Conservation (phyloP, 2,888 invertebrate species). For the Latheticus oryzae region DNA sequence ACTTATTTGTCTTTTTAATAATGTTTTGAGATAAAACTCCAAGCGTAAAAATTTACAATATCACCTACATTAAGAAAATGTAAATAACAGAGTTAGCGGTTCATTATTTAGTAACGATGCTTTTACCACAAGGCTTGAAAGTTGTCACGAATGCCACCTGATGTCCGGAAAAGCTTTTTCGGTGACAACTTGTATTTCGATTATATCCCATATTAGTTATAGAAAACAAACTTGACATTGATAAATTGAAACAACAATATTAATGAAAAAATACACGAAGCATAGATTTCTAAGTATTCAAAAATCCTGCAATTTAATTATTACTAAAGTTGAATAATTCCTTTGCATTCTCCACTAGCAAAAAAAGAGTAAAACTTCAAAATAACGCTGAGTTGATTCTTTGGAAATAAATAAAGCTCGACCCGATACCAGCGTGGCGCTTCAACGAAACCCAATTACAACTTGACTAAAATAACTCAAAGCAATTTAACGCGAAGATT, state of each 20-base stretch:
- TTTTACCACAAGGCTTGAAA: constrained; percentile 59
- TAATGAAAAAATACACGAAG: no score
- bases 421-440: constrained; percentile 16
- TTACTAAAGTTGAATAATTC: constrained; percentile 39
- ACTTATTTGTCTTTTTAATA: constrained; percentile 21
- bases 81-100: constrained; percentile 59
- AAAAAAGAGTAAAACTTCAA: constrained; percentile 36
- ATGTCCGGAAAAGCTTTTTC: constrained; percentile 44
- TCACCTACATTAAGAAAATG: constrained; percentile 57
- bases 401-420: constrained; percentile 41
- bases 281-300: constrained; percentile 10
- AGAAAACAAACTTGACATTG: constrained; percentile 9
- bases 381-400: constrained; percentile 40
- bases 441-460: constrained; percentile 43
- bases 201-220: no score
- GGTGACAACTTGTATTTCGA: constrained; percentile 29
- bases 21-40: constrained; percentile 30
- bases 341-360: no score
- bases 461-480: constrained; percentile 43
- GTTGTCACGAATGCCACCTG: constrained; percentile 56
- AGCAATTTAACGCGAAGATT: constrained; percentile 43
- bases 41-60: constrained; percentile 36
- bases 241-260: constrained; percentile 21
- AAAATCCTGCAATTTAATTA: no score
- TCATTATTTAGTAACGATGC: constrained; percentile 64